Base-by-base conservation (phyloP, 1,140 invertebrate genomes). In the Drosophila pseudoobscura region DNA sequence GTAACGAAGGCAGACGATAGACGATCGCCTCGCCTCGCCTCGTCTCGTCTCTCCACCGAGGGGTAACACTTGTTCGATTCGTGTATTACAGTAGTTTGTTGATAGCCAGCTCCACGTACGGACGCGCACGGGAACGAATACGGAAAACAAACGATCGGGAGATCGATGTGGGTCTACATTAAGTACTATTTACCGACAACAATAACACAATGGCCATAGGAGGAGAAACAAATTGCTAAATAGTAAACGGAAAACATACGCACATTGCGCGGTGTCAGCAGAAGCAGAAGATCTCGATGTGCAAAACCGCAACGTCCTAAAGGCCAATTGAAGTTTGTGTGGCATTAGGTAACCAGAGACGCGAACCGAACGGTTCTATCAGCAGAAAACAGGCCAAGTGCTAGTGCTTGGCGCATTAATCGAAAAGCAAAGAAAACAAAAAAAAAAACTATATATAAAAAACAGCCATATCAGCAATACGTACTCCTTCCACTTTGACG, bases 51-150 rank as follows among this genome's bases (percentile, higher is more conserved):
- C 46, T 63, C 57, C 24, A 17, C 64, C 73, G 63, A 82, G 61
- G 78, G 82, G 83, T 78, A 85, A 85, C 82, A 85, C 82, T 85
- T 85, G 82, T 85, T 85, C 82, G 78, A 87, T 71, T 85, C 82
- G 82, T 85, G 82, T 85, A 85, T 85, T 85, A 88, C 82, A 85
- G 82, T 85, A 85, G 82, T 85, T 85, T 85, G 78, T 88, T 85
- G 83, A 85, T 85, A 88, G 82, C 82, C 83, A 70, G 64, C 70
- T 59, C 46, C 62, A 73, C 41, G 82, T 52, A 60, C 79, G 79
- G 79, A 83, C 78, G 74, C 50, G 56, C 43, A 73, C 63, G 63
- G 55, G 44, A 31, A 26, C 24, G 24, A 26, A 9, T 41, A 50
- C 63, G 51, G 45, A 46, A 44, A 17, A 26, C 15, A 56, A 71